A percentile compares a stretch with the other conserved stretches of the same genome.
These are phyloP conservation scores for Hydractinia symbiolongicarpus DNA, from an alignment of 30 jellyfish, hydroid and myxozoan species.

Conservation along the genomic window DNA sequence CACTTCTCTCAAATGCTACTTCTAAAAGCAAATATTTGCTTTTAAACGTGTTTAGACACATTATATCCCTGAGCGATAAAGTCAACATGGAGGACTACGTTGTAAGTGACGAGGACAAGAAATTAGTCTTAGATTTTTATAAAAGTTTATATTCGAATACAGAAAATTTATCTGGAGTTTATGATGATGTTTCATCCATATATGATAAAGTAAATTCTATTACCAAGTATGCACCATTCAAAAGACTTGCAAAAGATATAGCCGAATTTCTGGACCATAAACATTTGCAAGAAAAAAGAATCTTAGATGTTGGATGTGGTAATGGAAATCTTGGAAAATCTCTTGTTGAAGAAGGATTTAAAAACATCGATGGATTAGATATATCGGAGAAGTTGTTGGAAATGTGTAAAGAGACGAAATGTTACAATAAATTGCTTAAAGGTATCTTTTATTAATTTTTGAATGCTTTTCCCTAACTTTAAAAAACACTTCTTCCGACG, in stretches of 20 bases:
- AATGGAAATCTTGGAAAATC: not conserved
- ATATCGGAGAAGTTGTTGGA: conserved; percentile 1
- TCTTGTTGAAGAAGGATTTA: not conserved
- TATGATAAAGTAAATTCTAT: not conserved
- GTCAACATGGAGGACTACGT: no score
- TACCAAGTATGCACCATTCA: not conserved
- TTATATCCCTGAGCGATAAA: no score
- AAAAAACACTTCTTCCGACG: no score
- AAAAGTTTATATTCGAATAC: no score
- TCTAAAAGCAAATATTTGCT: no score
- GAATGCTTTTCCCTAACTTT: no score
- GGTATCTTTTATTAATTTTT: not conserved
- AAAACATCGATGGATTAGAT: conserved; percentile 4
- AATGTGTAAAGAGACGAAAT: not conserved
- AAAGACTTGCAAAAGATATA: not conserved
- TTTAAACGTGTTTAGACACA: no score
- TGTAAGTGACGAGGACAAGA: no score
- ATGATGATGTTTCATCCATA: not conserved
- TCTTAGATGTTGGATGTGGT: not conserved
- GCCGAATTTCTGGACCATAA: not conserved
- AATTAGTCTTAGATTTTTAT: no score
- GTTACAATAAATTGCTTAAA: not conserved
- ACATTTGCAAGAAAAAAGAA: not conserved
- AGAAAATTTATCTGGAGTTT: not conserved
- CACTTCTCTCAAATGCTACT: no score